Percentiles rank a stretch among this genome's conserved stretches.
Evolutionary conservation across 2,797 vertebrate genomes (phyloP).

Genomic region (Peromyscus attwateri): DNA sequence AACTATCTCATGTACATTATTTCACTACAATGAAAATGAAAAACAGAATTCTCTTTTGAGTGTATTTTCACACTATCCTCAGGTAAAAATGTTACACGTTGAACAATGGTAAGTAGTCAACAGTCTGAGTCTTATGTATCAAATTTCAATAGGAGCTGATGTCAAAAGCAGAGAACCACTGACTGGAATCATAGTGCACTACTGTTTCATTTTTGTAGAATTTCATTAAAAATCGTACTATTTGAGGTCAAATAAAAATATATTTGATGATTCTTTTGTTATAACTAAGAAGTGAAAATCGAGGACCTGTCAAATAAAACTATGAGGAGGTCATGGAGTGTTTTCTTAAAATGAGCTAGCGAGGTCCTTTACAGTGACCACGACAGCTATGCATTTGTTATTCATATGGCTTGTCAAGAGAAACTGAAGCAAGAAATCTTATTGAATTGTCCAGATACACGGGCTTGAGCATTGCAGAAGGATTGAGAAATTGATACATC

Average conservation of each 20-base stretch:
- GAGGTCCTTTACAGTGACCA: background rate
- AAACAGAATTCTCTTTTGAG: background rate
- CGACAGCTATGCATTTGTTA: background rate
- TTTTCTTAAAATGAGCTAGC: background rate
- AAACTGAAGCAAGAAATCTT: background rate
- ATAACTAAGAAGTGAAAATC: background rate
- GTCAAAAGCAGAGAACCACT: background rate
- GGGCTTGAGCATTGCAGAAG: background rate
- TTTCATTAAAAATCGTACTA: background rate
- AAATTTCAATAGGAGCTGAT: background rate
- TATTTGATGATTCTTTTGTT: background rate
- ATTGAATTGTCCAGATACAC: background rate
- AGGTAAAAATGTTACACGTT: background rate
- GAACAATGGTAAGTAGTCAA: background rate
- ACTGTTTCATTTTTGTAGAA: background rate
- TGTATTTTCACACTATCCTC: background rate
- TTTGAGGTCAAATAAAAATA: background rate
- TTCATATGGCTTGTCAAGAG: background rate
- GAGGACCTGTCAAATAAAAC: slow-evolving; percentile 20
- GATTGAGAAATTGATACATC: background rate
- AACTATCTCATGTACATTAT: background rate
- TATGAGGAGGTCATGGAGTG: background rate
- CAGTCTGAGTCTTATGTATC: background rate
- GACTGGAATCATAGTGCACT: background rate
- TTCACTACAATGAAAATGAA: background rate